phyloP scores from a whole-genome alignment of 2,888 invertebrate species.

The Trichopoda pennipes region DNA sequence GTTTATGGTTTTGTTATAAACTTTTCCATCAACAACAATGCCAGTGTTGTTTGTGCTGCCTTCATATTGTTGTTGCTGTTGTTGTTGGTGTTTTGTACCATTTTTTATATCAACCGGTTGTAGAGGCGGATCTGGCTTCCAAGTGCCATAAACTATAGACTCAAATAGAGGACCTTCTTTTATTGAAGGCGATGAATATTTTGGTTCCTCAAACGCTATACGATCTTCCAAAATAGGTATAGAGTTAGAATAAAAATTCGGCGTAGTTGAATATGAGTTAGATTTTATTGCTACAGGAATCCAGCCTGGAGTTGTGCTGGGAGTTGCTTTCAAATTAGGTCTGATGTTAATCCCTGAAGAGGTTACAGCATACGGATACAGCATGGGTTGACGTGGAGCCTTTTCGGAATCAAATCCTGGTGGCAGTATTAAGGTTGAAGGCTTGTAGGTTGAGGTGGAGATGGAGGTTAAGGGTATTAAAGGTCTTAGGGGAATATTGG shows the following conservation, averaged over 20 bases:
- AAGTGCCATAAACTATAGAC: constrained; percentile 75
- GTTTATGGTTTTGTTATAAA: constrained; percentile 61
- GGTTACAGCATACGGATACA: constrained; percentile 67
- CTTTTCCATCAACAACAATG: constrained; percentile 28
- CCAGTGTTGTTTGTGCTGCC: constrained; percentile 6
- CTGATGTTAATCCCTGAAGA: constrained; percentile 29
- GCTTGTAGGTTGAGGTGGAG: constrained; percentile 50
- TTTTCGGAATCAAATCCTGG: constrained; percentile 69
- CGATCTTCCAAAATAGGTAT: constrained; percentile 42
- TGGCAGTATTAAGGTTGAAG: constrained; percentile 63
- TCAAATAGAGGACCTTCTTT: constrained; percentile 70
- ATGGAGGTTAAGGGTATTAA: constrained; percentile 11
- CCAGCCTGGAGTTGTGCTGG: constrained; percentile 23
- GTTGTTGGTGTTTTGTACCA: constrained; percentile 20
- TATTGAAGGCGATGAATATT: constrained; percentile 33
- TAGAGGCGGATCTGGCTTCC: constrained; percentile 75
- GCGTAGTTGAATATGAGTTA: constrained; percentile 1
- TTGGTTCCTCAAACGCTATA: constrained; percentile 20
- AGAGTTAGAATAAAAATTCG: neutral
- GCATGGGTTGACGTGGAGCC: constrained; percentile 65
- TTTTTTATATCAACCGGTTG: constrained; percentile 67
- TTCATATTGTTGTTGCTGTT: neutral
- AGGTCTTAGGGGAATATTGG: constrained; percentile 23
- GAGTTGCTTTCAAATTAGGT: constrained; percentile 9
- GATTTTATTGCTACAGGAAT: constrained; percentile 34